A percentile compares a stretch with the other conserved stretches of the same genome.
Evolutionary conservation across 2,797 vertebrate genomes (phyloP).

Genomic region (Mormyrus hasselquistii): DNA sequence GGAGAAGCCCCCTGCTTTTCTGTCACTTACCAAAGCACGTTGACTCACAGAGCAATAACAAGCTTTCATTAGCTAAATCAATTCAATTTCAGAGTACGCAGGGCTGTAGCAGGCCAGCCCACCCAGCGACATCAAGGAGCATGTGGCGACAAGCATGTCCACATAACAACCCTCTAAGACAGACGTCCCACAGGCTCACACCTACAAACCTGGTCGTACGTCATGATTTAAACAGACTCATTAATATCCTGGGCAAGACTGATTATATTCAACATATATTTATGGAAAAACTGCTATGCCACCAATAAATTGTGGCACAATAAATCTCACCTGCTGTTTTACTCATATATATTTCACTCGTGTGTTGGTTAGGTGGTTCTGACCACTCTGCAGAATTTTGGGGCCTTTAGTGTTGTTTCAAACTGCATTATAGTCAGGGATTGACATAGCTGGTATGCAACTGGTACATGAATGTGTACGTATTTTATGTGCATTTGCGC

Average conservation of each 20-base stretch:
- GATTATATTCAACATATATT: constrained; percentile 5
- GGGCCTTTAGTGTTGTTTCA: not conserved
- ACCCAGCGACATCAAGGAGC: not conserved
- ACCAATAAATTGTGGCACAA: not conserved
- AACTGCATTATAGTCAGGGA: not conserved
- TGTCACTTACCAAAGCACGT: not conserved
- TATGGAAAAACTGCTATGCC: not conserved
- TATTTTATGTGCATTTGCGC: not conserved
- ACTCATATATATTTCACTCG: not conserved
- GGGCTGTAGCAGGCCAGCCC: not conserved
- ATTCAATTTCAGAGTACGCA: not conserved
- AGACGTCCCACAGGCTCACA: not conserved
- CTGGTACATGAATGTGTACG: not conserved
- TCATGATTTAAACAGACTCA: not conserved
- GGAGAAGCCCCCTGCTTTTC: not conserved
- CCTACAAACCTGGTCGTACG: not conserved
- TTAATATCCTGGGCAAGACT: not conserved
- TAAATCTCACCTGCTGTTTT: not conserved
- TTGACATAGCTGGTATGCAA: not conserved
- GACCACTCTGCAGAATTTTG: not conserved
- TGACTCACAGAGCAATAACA: not conserved
- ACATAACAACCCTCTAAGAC: not conserved
- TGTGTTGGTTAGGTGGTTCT: not conserved
- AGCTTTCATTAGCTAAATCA: constrained; percentile 6
- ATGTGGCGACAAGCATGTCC: not conserved